Percentiles rank a stretch among this genome's conserved stretches.
Conservation (phyloP, 1,140 invertebrate genomes). For the Drosophila melanogaster region DNA sequence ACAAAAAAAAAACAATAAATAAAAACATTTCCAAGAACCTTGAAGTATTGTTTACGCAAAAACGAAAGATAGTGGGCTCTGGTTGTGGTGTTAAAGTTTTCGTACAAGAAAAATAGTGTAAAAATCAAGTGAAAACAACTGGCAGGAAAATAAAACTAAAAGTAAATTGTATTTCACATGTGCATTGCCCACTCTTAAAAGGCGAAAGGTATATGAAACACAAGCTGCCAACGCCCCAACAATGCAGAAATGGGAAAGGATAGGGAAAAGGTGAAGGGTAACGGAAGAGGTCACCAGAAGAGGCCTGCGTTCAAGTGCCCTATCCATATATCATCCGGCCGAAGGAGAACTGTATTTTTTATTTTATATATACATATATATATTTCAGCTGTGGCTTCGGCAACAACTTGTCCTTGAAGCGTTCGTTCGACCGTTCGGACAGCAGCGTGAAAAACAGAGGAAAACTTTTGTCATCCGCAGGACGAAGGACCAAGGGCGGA, state of each 20-base stretch:
- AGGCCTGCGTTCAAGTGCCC: slow-evolving; percentile 48
- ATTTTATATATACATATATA: slow-evolving; percentile 33
- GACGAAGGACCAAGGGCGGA: background rate
- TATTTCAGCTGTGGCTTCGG: slow-evolving; percentile 34
- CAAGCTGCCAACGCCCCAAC: slow-evolving; percentile 44
- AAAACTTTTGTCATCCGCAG: slow-evolving; percentile 68
- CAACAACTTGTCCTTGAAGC: slow-evolving; percentile 53
- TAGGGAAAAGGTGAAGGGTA: background rate
- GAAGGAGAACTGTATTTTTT: slow-evolving; percentile 49
- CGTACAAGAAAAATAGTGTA: slow-evolving; percentile 46
- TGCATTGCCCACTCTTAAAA: slow-evolving; percentile 5
- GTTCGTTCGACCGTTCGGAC: slow-evolving; percentile 5
- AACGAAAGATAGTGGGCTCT: background rate
- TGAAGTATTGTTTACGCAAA: slow-evolving; percentile 69
- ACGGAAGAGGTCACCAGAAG: slow-evolving; percentile 9
- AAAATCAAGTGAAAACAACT: slow-evolving; percentile 50
- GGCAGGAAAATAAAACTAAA: slow-evolving; percentile 44
- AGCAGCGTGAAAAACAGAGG: slow-evolving; percentile 31
- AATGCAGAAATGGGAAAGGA: slow-evolving; percentile 18
- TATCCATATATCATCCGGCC: slow-evolving; percentile 56
- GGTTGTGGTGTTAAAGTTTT: slow-evolving; percentile 18
- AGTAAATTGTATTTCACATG: slow-evolving; percentile 46
- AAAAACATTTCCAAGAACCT: slow-evolving; percentile 40
- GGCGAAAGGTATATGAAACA: slow-evolving; percentile 51
- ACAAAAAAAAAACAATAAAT: background rate